Conservation (phyloP, 2,113 vertebrate genomes). For the Mesocricetus auratus region DNA sequence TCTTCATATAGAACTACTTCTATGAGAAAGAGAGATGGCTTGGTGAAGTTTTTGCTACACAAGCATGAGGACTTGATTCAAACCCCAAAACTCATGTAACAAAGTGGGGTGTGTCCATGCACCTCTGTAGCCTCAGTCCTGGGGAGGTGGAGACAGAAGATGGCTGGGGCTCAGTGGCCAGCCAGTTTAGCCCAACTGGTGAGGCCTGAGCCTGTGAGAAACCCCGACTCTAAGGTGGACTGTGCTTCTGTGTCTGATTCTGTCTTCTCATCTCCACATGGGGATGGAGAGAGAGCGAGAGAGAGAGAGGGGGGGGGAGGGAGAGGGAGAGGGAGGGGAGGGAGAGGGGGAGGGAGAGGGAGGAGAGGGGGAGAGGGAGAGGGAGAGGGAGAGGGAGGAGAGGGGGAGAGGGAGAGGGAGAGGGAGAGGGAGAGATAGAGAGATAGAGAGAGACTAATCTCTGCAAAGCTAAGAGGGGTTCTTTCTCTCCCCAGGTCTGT, state of each 20-base stretch:
- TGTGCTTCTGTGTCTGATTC: neutral
- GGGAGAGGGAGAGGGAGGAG: neutral
- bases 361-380: neutral
- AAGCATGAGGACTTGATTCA: neutral
- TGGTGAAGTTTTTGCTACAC: neutral
- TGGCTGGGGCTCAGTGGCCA: neutral
- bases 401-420: neutral
- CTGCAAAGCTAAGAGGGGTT: neutral
- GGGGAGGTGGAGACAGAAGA: neutral
- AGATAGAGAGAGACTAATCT: neutral
- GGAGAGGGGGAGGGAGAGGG: neutral
- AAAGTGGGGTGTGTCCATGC: too few species aligned
- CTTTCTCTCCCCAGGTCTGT: conserved; percentile 26
- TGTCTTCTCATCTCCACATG: neutral
- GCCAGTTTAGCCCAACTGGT: neutral
- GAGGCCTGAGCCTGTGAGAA: neutral
- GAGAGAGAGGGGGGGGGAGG: accelerated
- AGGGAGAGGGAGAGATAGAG: neutral
- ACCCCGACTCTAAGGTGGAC: neutral
- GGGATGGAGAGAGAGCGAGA: neutral
- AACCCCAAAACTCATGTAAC: neutral
- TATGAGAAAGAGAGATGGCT: neutral
- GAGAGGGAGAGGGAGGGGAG: too few species aligned
- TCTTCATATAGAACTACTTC: neutral
- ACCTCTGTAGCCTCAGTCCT: neutral